Evolutionary conservation across 2,888 invertebrate species (phyloP), one percentile per base, ranked within the genome.

Genomic region (Atethmia centrago): DNA sequence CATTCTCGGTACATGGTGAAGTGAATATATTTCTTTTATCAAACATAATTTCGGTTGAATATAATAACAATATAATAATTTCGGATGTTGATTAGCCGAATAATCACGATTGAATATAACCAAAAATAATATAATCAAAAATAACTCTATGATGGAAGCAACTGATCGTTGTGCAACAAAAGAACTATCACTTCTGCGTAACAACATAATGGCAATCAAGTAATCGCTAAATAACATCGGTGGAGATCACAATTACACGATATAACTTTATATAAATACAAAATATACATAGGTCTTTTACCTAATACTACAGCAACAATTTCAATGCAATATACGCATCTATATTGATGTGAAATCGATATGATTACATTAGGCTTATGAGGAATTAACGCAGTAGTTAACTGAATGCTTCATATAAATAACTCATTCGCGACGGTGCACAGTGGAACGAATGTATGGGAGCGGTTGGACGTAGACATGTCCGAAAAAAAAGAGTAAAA

Each of bases 221-320:
- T 94, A 93, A 95, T 94, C 94, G 95, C 94, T 96, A 95, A 95
- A 93, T 94, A 95, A 95, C 95, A 94, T 96, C 96, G 96, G 96
- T 96, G 96, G 96, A 96, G 96, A 96, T 96, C 96, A 96, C 94
- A 95, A 94, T 94, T 95, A 95, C 94, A 95, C 94, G 93, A 94
- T 93, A 94, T 93, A 94, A 92, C 91, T 92, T 95, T 93, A 94
- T 94, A 95, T 96, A 96, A 96, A 96, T 95, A 96, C 95, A 95
- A 95, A 94, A 95, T 96, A 95, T 95, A 96, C 95, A 96, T 92
- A 94, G 92, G 92, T 93, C 92, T 92, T 94, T 93, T 92, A 94
- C 94, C 93, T 95, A 94, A 94, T 88, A 90, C 91, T 94, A 93
- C 87, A 90, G 90, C 90, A 91, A 92, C 95, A 95, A 95, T 93